Conservation (phyloP, 2,113 vertebrate genomes). For the Myanophis thanlyinensis region DNA sequence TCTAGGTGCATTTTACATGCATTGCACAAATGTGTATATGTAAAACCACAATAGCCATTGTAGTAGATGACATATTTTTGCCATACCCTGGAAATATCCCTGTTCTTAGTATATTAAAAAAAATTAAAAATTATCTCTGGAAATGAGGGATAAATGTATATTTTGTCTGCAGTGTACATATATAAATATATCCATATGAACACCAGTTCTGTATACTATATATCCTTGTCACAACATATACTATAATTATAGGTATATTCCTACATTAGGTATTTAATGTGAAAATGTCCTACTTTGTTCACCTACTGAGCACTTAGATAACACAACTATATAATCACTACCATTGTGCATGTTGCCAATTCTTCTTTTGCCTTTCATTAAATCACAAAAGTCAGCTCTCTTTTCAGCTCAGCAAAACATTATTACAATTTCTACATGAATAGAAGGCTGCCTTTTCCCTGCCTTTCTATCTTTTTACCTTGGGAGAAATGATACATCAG, state of each 20-base stretch:
- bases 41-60: background rate
- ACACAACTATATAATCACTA: background rate
- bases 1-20: background rate
- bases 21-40: background rate
- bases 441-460: background rate
- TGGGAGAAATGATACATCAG: background rate
- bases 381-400: background rate
- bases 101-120: background rate
- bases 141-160: background rate
- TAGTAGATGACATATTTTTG: background rate
- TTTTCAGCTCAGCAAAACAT: background rate
- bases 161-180: background rate
- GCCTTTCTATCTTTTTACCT: background rate
- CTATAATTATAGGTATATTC: background rate
- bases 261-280: background rate
- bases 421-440: background rate
- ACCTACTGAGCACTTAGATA: background rate
- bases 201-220: background rate
- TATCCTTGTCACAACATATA: background rate
- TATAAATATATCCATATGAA: background rate
- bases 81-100: background rate
- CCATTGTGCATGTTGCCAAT: background rate
- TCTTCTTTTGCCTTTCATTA: background rate
- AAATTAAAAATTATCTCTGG: background rate
- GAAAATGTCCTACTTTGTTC: background rate